Evolutionary conservation across 2,113 vertebrate genomes (phyloP), one percentile per base, ranked within the genome.

Genomic region (Odontesthes bonariensis): DNA sequence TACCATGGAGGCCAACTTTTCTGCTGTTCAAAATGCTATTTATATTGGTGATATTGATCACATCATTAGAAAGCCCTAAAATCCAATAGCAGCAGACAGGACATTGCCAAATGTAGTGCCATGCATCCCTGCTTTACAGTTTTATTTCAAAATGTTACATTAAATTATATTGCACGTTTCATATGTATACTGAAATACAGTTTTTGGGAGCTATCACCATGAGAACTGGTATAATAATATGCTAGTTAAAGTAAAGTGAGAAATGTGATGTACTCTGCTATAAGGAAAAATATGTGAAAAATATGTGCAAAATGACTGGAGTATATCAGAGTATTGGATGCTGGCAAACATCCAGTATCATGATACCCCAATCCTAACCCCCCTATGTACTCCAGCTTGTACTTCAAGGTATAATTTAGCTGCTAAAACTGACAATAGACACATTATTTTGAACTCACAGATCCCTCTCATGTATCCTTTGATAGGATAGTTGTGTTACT

Each of bases 401-500:
- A 19, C 5, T 14, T 14, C 12, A 17, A 47, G 46, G 10, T 19
- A 47, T 47, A 17, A 47, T 67, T 42, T 54, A 40, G 0, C 31
- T 68, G 12, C 32, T 67, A 47, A 54, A 62, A 52, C 46, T 59
- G 49, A 49, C 17, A 49, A 62, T 16, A 56, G 17, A 65, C 55
- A 38, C 20, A 73, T 51, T 61, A 20, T 55, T 23, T 59, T 59
- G 33, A 22, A 10, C 4, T 22, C 33, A 65, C 8, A 27, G 5
- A 31, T 69, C 11, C 20, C 67, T 5, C 33, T 55, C 20, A 38
- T 69, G 19, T 35, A 60, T 57, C 27, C 14, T 56, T 52, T 79
- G 58, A 69, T 44, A 33, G n/a, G 12, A 47, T 23, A 12, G 22
- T 52, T 53, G 32, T 77, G 69, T 57, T 71, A 23, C 46, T 42